Evolutionary conservation across 2,797 vertebrate species (phyloP).

Genomic region (Melanotaenia parkinsoni): DNA sequence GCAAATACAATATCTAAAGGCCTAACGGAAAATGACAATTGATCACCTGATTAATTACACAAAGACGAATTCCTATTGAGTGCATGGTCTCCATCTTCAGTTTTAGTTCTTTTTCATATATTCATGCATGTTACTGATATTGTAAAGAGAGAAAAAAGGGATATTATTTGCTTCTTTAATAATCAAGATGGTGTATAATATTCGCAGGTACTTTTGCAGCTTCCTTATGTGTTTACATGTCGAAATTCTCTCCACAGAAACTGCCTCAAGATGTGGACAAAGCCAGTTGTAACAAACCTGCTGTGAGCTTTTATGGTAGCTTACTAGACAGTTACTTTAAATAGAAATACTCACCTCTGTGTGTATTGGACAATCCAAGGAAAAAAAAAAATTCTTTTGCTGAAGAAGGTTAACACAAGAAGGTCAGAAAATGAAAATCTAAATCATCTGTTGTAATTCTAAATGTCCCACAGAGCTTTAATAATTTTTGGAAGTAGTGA

Average conservation of each 20-base stretch:
- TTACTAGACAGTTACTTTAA: background rate
- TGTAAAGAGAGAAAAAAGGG: background rate
- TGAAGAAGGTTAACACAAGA: constrained; percentile 18
- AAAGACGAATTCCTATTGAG: too few species aligned
- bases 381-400: background rate
- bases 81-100: background rate
- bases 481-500: constrained; percentile 51
- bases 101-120: background rate
- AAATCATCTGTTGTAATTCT: constrained; percentile 38
- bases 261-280: background rate
- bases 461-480: constrained; percentile 45
- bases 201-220: background rate
- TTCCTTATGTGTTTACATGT: background rate
- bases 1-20: background rate
- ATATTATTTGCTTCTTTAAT: background rate
- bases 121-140: background rate
- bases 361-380: background rate
- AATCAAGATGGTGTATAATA: background rate
- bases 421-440: constrained; percentile 45
- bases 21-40: background rate
- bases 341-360: background rate
- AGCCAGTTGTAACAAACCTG: background rate
- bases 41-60: background rate
- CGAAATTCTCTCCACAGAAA: background rate
- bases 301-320: background rate